These are phyloP conservation scores for Drepana arcuata DNA, from an alignment of 1,140 invertebrate genomes.

Conservation along the genomic window DNA sequence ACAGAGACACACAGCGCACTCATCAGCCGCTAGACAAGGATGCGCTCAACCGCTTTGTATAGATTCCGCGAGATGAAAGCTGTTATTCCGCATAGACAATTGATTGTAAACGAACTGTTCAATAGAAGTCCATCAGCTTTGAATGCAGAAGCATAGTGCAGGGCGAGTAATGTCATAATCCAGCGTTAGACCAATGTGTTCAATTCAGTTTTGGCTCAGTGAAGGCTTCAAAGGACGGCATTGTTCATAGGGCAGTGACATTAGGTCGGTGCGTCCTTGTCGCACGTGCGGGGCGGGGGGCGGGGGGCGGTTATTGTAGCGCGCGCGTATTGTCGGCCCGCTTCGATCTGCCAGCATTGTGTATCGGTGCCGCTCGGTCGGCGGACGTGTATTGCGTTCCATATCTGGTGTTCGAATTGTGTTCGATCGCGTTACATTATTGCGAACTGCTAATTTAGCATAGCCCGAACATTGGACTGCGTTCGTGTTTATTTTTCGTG, in stretches of 20 bases:
- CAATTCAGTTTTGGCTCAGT: slow-evolving; percentile 24
- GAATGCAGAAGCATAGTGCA: not conserved
- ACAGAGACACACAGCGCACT: slow-evolving; percentile 36
- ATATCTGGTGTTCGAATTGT: slow-evolving; percentile 19
- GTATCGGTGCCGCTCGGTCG: slow-evolving; percentile 38
- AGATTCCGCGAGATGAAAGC: slow-evolving; percentile 49
- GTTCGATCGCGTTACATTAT: slow-evolving; percentile 33
- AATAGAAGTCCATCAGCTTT: slow-evolving; percentile 29
- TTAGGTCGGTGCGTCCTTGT: slow-evolving; percentile 66
- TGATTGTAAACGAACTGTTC: slow-evolving; percentile 45
- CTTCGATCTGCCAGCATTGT: slow-evolving; percentile 69
- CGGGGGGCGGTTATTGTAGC: slow-evolving; percentile 61
- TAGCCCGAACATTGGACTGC: slow-evolving; percentile 16
- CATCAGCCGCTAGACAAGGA: slow-evolving; percentile 56
- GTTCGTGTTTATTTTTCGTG: slow-evolving; percentile 28
- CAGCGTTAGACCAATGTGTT: slow-evolving; percentile 13
- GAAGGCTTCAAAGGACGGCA: slow-evolving; percentile 42
- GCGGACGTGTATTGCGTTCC: slow-evolving; percentile 38
- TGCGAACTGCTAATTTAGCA: slow-evolving; percentile 31
- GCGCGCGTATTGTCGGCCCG: slow-evolving; percentile 63
- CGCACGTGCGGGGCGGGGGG: slow-evolving; percentile 43
- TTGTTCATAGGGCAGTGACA: slow-evolving; percentile 68
- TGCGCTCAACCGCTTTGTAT: slow-evolving; percentile 57
- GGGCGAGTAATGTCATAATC: not conserved
- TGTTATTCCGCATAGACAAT: slow-evolving; percentile 65